Evolutionary conservation across 2,113 vertebrate genomes (phyloP).

Genomic region (Pelmatolapia mariae): DNA sequence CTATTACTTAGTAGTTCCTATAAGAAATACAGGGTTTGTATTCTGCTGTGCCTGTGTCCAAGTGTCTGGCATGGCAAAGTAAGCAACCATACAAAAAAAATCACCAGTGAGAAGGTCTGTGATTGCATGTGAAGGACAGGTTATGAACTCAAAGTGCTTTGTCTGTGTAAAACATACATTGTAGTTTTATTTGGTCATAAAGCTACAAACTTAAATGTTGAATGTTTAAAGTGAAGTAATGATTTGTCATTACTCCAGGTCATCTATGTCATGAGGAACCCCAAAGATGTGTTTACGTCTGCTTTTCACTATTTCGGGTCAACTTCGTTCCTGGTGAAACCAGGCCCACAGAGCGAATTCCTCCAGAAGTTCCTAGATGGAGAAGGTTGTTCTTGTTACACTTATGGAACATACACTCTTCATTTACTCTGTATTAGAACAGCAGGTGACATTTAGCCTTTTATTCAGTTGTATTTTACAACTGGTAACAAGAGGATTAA

Average conservation of each 20-base stretch:
- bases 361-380: conserved; percentile 68
- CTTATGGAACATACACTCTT: background rate
- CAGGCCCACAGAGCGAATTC: conserved; percentile 60
- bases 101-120: background rate
- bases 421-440: background rate
- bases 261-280: conserved; percentile 68
- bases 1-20: background rate
- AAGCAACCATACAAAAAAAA: background rate
- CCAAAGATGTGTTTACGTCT: conserved; percentile 70
- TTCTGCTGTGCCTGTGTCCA: background rate
- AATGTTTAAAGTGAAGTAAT: background rate
- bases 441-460: background rate
- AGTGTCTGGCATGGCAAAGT: rapidly evolving
- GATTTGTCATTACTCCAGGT: conserved; percentile 40
- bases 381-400: conserved; percentile 31
- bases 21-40: background rate
- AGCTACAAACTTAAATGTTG: background rate
- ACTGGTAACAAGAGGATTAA: background rate
- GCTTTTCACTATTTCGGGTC: conserved; percentile 57
- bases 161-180: background rate
- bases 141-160: background rate
- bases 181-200: background rate
- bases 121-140: background rate
- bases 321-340: conserved; percentile 50
- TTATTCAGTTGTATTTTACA: background rate